Base-by-base conservation (phyloP, 2,888 invertebrate genomes). In the Eudemis profundana region DNA sequence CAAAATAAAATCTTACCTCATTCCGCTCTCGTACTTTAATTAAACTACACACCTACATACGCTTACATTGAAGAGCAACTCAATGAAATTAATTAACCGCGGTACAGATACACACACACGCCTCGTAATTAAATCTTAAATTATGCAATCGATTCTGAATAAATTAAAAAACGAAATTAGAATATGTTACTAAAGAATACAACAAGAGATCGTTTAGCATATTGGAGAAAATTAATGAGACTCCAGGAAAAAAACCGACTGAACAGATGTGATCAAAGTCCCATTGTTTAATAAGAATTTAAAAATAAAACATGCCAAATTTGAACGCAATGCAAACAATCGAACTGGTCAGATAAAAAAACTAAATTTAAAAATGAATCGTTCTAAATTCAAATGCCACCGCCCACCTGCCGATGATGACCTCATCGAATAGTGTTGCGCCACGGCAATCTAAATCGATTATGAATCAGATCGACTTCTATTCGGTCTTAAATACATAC, bases 361-460 rank as follows among this genome's bases (percentile, higher is more conserved):
- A 61, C 59, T 57, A 67, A 70, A 65, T 64, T 64, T 50, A 69
- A 68, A 79, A 78, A 75, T 72, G 71, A 69, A 69, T 75, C 69
- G 68, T 72, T 71, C 72, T 33, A 53, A 53, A 65, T 65, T 65
- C 60, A 53, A 65, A 65, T 53, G 59, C 64, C 46, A 60, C 64
- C 73, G 72, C 78, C 77, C 77, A 79, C 78, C 75, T 75, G 74
- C 50, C 57, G 57, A 69, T 72, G 69, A 76, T 83, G 81, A 82
- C 77, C 78, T 85, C 81, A 81, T 75, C 74, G 73, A 73, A 78
- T 78, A 81, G 82, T 79, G 83, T 70, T 81, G 82, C 72, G 72
- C 77, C 73, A 72, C 70, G 65, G 69, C 74, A 74, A 81, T 78
- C 76, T 72, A 69, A 78, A 78, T 80, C 77, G 72, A 75, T 75